Conservation (phyloP, 2,888 invertebrate species). For the Halictus ligatus region DNA sequence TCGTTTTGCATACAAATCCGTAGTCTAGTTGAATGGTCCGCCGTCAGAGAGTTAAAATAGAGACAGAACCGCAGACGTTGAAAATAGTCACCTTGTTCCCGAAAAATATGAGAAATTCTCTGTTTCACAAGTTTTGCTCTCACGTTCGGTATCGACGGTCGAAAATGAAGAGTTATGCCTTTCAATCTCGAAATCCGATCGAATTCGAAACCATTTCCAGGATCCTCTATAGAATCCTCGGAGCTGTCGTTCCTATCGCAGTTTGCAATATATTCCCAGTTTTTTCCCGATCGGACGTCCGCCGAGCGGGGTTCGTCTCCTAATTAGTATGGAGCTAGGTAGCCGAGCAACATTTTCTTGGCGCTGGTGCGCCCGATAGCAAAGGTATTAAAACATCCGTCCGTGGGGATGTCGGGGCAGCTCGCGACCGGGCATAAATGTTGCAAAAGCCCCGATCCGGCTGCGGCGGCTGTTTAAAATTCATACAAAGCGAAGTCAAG, state of each 20-base stretch:
- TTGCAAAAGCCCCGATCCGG: slow-evolving; percentile 22
- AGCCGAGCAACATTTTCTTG: neutral
- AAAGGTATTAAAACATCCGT: slow-evolving; percentile 6
- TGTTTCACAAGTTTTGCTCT: too few relatives aligned
- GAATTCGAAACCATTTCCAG: neutral
- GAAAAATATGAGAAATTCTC: neutral
- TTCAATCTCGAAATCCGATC: neutral
- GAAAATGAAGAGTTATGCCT: neutral
- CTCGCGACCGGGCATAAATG: neutral
- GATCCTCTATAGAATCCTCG: neutral
- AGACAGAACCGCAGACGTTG: too few relatives aligned
- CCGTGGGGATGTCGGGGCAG: neutral
- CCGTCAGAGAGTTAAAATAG: too few relatives aligned
- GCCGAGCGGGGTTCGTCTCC: neutral
- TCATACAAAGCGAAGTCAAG: slow-evolving; percentile 56
- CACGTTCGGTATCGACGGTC: neutral
- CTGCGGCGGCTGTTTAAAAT: slow-evolving; percentile 48
- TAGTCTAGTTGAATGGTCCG: too few relatives aligned
- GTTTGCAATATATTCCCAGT: neutral
- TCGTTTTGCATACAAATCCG: too few relatives aligned
- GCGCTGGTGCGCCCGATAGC: neutral
- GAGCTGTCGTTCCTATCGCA: neutral
- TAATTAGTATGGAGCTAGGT: neutral
- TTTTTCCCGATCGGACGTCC: neutral
- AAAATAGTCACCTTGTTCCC: too few relatives aligned